A percentile compares a stretch with the other conserved stretches of the same genome.
Evolutionary conservation across 2,797 vertebrate species (phyloP).

Genomic region (Natrix natrix): DNA sequence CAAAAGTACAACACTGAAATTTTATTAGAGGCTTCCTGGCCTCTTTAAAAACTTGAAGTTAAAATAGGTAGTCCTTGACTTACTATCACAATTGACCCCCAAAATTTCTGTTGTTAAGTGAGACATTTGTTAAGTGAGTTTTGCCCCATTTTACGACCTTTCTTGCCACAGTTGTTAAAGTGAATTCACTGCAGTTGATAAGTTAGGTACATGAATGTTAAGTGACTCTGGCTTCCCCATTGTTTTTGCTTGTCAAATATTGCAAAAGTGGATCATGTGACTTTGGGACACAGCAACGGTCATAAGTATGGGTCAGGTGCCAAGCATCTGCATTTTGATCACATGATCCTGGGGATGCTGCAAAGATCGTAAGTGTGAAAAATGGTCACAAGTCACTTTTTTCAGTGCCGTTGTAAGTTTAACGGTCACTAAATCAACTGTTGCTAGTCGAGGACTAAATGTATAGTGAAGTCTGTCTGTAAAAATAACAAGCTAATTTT

Average conservation of each 20-base stretch:
- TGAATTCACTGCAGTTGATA: background rate
- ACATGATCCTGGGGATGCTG: too few species aligned
- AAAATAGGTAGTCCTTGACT: background rate
- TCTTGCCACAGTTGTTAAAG: background rate
- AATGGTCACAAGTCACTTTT: too few species aligned
- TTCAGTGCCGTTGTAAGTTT: too few species aligned
- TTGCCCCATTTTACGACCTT: background rate
- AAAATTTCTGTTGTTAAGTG: background rate
- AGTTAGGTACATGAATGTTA: background rate
- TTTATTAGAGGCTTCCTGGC: background rate
- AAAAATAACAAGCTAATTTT: background rate
- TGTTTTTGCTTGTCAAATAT: too few species aligned
- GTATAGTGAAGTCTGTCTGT: background rate
- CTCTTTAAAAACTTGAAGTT: background rate
- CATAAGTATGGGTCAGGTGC: background rate
- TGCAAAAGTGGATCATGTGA: background rate
- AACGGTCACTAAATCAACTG: too few species aligned
- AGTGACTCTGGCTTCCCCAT: background rate
- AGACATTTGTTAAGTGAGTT: background rate
- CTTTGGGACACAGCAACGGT: background rate
- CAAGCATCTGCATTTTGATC: background rate
- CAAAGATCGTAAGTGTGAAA: too few species aligned
- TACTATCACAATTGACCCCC: background rate
- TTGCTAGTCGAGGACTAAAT: too few species aligned
- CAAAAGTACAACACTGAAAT: background rate